A percentile compares a stretch with the other conserved stretches of the same genome.
Conservation (phyloP, 2,797 vertebrate genomes). For the Coreius guichenoti region DNA sequence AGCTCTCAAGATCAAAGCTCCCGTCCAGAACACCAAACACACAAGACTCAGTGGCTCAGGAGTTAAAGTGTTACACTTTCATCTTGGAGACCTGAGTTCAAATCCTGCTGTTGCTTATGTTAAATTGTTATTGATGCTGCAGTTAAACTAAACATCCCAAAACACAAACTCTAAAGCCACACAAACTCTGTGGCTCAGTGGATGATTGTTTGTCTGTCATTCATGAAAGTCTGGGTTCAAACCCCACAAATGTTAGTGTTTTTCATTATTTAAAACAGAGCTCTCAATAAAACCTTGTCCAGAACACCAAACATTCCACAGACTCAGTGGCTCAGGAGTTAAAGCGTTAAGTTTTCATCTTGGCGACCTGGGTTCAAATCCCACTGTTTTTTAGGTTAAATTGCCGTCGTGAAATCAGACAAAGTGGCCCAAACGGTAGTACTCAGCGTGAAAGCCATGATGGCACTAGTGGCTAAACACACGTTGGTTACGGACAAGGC, state of each 20-base stretch:
- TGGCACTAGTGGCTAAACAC: background rate
- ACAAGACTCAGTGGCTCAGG: background rate
- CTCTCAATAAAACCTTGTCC: background rate
- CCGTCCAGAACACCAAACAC: background rate
- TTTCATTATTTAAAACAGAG: background rate
- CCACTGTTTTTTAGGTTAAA: background rate
- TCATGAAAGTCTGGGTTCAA: background rate
- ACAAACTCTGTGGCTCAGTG: background rate
- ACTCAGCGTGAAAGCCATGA: background rate
- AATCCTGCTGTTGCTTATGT: background rate
- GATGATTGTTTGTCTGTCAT: background rate
- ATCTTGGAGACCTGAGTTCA: background rate
- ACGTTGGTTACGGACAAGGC: background rate
- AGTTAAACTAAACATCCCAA: no score
- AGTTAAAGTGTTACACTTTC: rapidly evolving
- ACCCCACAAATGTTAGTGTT: background rate
- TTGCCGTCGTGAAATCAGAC: background rate
- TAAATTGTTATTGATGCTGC: background rate
- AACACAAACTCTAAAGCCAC: no score
- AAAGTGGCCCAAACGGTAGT: background rate
- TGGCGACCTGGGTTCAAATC: background rate
- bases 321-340: background rate
- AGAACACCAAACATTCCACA: background rate
- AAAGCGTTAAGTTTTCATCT: rapidly evolving
- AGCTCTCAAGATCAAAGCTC: background rate